Evolutionary conservation across 2,888 invertebrate genomes (phyloP), one percentile per base, ranked within the genome.

Genomic region (Hydrotaea cyrtoneurina): DNA sequence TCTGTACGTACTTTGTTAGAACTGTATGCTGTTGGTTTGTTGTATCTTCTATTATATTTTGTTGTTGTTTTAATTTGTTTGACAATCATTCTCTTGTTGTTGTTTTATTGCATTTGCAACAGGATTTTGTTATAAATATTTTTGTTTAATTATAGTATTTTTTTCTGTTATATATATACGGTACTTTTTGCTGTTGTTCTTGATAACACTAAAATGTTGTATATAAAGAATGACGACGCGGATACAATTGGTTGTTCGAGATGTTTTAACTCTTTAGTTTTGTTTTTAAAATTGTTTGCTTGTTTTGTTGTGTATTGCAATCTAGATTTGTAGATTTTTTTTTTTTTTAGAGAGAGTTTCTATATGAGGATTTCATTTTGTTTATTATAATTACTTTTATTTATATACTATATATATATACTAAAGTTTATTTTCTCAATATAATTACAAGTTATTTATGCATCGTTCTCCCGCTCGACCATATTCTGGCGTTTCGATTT

Each of bases 331-430:
- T 72, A 76, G 13, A 74, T 39, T 59, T 26, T 80, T 43, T 13
- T 55, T 75, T 73, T 31, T 57, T 72, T 72, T 75, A 69, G 31
- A 74, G n/a, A 81, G 64, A 79, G 55, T 83, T 80, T 83, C 71
- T 72, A 83, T 83, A 76, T 84, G 84, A 81, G 84, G 84, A 81
- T 75, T 82, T 75, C 75, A n/a, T 73, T 78, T 69, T 78, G 13
- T 55, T 69, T n/a, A n/a, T 17, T 57, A 26, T 59, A 66, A 69
- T 71, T 36, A 39, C n/a, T n/a, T n/a, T 36, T 73, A 26, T 76
- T 66, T 64, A 23, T 69, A 43, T 50, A 50, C 50, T 62, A 36
- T 62, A 36, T 26, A 62, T 83, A 77, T 80, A 77, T 78, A 64
- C 78, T 83, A 78, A 77, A 72, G 57, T 50, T 81, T 73, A 69